Evolutionary conservation across 2,797 vertebrate genomes (phyloP).

Genomic region (Notamacropus eugenii): DNA sequence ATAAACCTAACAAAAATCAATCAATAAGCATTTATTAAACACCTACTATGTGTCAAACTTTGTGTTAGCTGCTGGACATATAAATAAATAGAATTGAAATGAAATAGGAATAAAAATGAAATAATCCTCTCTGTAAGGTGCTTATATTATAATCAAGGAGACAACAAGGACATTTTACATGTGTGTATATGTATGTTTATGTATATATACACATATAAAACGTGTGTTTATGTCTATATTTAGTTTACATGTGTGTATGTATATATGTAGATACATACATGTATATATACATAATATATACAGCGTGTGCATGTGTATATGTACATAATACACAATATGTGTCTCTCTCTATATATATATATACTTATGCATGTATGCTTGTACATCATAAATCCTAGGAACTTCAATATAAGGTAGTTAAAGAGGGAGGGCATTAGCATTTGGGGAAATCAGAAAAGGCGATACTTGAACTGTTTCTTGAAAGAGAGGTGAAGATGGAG

Average conservation of each 20-base stretch:
- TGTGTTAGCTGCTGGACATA: neutral
- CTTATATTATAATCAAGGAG: neutral
- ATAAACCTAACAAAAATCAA: neutral
- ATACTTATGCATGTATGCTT: neutral
- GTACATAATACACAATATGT: neutral
- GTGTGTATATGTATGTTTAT: too few relatives aligned
- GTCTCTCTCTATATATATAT: neutral
- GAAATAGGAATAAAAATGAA: neutral
- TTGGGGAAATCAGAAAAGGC: neutral
- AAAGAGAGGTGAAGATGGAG: neutral
- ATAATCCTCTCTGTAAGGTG: neutral
- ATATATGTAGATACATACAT: neutral
- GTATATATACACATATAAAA: too few relatives aligned
- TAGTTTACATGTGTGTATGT: too few relatives aligned
- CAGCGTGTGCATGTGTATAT: too few relatives aligned
- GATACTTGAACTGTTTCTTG: neutral
- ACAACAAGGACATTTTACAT: neutral
- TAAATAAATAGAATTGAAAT: neutral
- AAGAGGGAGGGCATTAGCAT: neutral
- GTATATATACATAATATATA: neutral
- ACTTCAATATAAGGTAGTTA: neutral
- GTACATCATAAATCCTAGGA: neutral
- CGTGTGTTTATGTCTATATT: neutral
- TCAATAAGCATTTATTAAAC: neutral
- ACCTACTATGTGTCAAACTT: neutral